Conservation (phyloP, 2,888 invertebrate genomes). For the Luperina nickerlii region DNA sequence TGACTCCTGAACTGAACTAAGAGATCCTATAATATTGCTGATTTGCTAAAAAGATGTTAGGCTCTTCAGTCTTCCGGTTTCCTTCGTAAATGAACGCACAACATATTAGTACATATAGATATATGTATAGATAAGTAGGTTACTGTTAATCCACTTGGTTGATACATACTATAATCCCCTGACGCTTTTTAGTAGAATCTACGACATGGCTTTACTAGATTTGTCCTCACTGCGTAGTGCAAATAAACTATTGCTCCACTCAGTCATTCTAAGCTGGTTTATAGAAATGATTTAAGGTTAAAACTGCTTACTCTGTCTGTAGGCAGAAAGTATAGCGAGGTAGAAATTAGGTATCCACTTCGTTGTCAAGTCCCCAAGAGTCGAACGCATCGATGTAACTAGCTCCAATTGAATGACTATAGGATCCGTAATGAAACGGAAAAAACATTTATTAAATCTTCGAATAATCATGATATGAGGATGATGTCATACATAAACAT, state of each 20-base stretch:
- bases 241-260: not conserved
- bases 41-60: not conserved
- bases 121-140: not conserved
- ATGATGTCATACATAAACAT: constrained; percentile 86
- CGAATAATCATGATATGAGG: constrained; percentile 47
- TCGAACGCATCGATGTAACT: not conserved
- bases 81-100: not conserved
- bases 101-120: not conserved
- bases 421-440: constrained; percentile 13
- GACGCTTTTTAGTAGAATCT: not conserved
- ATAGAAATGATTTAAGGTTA: not conserved
- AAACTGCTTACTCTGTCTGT: not conserved
- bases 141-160: not conserved
- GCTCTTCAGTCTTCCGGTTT: constrained; percentile 1
- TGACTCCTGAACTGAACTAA: not conserved
- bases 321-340: too few species aligned
- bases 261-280: not conserved
- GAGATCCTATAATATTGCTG: not conserved
- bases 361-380: not conserved
- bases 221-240: not conserved
- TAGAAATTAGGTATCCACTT: not conserved
- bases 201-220: not conserved
- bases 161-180: not conserved
- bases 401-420: not conserved
- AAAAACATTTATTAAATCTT: constrained; percentile 30